phyloP scores from a whole-genome alignment of 2,797 vertebrate species.

The Adrianichthys oophorus region DNA sequence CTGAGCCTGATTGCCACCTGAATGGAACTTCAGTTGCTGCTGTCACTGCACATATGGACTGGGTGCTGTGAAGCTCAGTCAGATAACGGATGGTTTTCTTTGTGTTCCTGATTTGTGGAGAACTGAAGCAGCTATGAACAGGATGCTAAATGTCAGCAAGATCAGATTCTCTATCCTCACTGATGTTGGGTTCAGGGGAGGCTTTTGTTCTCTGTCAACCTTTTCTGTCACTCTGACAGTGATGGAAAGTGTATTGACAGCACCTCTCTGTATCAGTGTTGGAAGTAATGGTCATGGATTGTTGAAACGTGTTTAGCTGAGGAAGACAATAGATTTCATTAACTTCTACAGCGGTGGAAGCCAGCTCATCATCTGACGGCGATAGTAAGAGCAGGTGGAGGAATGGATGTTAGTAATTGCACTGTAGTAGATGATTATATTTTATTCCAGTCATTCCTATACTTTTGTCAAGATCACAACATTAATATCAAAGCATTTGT shows the following conservation, averaged over 20 bases:
- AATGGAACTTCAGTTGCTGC: neutral
- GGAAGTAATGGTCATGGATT: conserved; percentile 62
- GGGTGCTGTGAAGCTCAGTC: neutral
- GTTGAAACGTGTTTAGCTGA: conserved; percentile 28
- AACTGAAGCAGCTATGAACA: conserved; percentile 23
- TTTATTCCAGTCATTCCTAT: no score
- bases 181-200: conserved; percentile 30
- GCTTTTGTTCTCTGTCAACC: conserved; percentile 30
- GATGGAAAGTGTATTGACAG: conserved; percentile 60
- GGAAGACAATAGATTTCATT: conserved; percentile 58
- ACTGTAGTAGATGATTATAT: no score
- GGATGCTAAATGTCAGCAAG: conserved; percentile 37
- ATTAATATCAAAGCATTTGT: no score
- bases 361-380: conserved; percentile 37
- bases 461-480: no score
- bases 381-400: conserved; percentile 14
- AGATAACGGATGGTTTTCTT: conserved; percentile 5
- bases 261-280: conserved; percentile 42
- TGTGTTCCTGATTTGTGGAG: conserved; percentile 17
- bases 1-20: no score
- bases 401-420: conserved; percentile 3
- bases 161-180: conserved; percentile 33
- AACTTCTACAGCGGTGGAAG: conserved; percentile 45
- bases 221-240: conserved; percentile 37
- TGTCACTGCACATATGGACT: neutral